Evolutionary conservation across 2,797 vertebrate species (phyloP).

Genomic region (Chrosomus eos): DNA sequence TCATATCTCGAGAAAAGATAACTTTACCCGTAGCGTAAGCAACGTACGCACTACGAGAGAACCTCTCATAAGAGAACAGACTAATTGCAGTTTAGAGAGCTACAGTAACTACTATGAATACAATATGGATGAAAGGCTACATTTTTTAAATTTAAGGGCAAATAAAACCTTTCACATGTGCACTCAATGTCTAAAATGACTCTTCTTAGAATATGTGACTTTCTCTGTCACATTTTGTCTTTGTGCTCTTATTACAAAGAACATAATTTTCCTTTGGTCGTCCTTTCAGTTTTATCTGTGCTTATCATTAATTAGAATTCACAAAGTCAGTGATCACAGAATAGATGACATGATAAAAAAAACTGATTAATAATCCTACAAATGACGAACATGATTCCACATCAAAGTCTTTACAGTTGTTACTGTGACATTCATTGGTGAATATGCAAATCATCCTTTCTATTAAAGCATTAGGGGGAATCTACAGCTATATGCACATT

Average conservation of each 20-base stretch:
- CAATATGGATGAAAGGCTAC: not conserved
- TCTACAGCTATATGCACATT: conserved; percentile 47
- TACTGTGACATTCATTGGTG: not conserved
- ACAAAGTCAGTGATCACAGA: conserved; percentile 22
- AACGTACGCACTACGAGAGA: no score
- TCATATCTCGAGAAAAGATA: no score
- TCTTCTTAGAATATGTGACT: not conserved
- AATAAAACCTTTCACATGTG: not conserved
- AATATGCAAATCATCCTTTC: conserved; percentile 36
- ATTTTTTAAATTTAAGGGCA: not conserved
- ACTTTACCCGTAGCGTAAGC: no score
- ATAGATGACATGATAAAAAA: conserved; percentile 35
- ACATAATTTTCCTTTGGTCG: not conserved
- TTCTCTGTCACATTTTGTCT: not conserved
- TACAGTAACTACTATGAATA: not conserved
- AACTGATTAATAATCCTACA: conserved; percentile 27
- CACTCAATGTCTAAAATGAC: not conserved
- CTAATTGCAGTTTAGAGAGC: not conserved
- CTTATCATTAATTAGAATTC: conserved; percentile 20
- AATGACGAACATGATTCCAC: conserved; percentile 8
- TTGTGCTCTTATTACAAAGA: not conserved
- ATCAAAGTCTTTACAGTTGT: conserved; percentile 21
- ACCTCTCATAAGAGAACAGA: no score
- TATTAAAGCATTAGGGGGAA: conserved; percentile 14
- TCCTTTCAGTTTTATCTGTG: conserved; percentile 20